Evolutionary conservation across 1,140 invertebrate genomes (phyloP).

Genomic region (Pseudomyrmex gracilis): DNA sequence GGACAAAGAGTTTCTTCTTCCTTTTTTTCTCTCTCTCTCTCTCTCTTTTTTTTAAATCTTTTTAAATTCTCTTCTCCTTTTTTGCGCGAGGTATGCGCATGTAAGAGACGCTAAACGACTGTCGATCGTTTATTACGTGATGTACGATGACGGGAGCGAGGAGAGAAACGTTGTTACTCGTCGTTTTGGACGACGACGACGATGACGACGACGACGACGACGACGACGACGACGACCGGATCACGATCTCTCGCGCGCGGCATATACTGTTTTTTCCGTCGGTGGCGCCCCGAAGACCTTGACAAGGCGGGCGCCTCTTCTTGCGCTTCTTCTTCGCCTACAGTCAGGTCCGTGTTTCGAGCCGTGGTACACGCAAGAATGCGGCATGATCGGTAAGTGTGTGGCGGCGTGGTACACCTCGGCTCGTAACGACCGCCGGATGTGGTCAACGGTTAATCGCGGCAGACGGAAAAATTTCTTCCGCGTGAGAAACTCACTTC

Average conservation of each 20-base stretch:
- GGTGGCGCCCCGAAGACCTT: slow-evolving; percentile 78
- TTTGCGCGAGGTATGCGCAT: slow-evolving; percentile 15
- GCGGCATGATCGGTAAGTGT: slow-evolving; percentile 75
- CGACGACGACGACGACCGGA: slow-evolving; percentile 35
- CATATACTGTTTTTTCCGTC: slow-evolving; percentile 72
- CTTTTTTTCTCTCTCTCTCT: not conserved
- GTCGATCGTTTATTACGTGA: slow-evolving; percentile 68
- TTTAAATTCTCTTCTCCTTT: no score
- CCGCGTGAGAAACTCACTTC: slow-evolving; percentile 82
- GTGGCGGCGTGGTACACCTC: slow-evolving; percentile 73
- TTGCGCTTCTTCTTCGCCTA: slow-evolving; percentile 71
- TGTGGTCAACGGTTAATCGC: slow-evolving; percentile 84
- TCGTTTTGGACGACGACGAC: not conserved
- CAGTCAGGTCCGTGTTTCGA: slow-evolving; percentile 68
- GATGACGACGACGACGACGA: not conserved
- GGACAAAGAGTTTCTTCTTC: slow-evolving; percentile 6
- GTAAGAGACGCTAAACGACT: slow-evolving; percentile 51
- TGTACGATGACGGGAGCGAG: slow-evolving; percentile 30
- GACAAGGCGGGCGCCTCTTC: slow-evolving; percentile 78
- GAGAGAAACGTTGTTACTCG: not conserved
- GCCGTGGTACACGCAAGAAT: slow-evolving; percentile 81
- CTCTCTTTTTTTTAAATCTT: no score
- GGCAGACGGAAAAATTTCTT: slow-evolving; percentile 83
- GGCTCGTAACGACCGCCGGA: slow-evolving; percentile 83
- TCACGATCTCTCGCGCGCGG: slow-evolving; percentile 62